Evolutionary conservation across 2,113 vertebrate genomes (phyloP), one percentile per base, ranked within the genome.

Genomic region (Petroica traversi): DNA sequence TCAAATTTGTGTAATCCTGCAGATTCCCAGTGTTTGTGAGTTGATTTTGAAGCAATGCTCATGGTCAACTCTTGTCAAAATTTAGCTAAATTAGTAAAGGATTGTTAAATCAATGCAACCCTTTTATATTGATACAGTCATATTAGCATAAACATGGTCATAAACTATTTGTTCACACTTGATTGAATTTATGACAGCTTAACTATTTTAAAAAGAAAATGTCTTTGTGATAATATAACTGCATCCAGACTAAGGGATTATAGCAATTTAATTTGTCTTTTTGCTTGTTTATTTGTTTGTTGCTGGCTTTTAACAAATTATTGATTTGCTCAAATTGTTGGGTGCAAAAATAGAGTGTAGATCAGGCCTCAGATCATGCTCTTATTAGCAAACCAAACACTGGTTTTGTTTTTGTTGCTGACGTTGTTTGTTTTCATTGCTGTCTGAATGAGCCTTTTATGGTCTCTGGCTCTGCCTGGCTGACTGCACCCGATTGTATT

Each of bases 351-450:
- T 1, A 15, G 88, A 52, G 62, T 46, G 72, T 33, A 86, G 82
- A 94, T 90, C 88, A 81, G 82, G 61, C 55, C 79, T 86, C 72
- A 71, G 95, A 94, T 96, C 94, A 41, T 88, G 94, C 95, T 96
- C 96, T 96, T 96, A 97, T 97, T 97, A 97, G 97, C 95, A 97
- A 97, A 95, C 93, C 96, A 97, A 97, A 97, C 96, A 97, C 91
- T 52, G 88, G 57, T 85, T 95, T 96, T 97, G 93, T 97, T 95
- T 96, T 95, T 94, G 96, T 93, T 92, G 93, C 96, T 96, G 93
- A 92, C 90, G 89, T 92, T 97, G 95, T 97, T 97, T 94, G 96
- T 96, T 97, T 97, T 96, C 95, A 91, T 89, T 93, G 92, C 96
- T 88, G 94, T 96, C 89, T 93, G 91, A 97, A 92, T 95, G 94